Base-by-base conservation (phyloP, 2,797 vertebrate species). In the Antennarius maculatus region DNA sequence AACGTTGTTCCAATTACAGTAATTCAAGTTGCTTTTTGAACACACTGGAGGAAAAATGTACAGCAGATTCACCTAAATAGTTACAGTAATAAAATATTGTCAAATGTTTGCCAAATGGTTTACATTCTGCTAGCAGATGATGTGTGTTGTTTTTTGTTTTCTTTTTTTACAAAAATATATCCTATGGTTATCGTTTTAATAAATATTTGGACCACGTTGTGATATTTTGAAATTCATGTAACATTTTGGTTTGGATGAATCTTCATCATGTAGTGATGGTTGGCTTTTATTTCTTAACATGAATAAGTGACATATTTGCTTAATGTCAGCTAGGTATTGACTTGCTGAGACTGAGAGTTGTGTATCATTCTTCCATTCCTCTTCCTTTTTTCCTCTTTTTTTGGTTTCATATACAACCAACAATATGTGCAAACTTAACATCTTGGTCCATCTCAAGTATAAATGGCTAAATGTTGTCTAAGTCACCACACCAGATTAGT, bases 391-490 rank as follows among this genome's bases (percentile, higher is more conserved):
- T 39, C 12, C 13, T 66, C 9, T 61, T 58, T 60, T 86, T 85
- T 88, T 89, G 86, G 87, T 80, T 90, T 88, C 39, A 85, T 74
- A 87, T 88, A 86, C 67, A 86, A 91, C 77, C 86, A 81, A 90
- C 81, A 86, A 88, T 85, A 91, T 86, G 89, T 94, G 92, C 91
- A 93, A 93, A 93, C 85, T 89, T 85, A 89, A 91, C 87, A 86
- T 85, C 83, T 93, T 94, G 93, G 93, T 94, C 93, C 93, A 87
- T 91, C 88, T 90, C 86, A 90, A 91, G 86, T 88, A 83, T 72
- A 80, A 89, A 87, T 82, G 82, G 80, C 85, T 83, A 76, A 86
- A 87, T 78, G 66, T 66, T 65, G 54, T 81, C 70, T 54, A 83
- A 82, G 76, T 86, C 74, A 79, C 77, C 69, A 77, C 69, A 77